Evolutionary conservation across 2,888 invertebrate species (phyloP), one percentile per base, ranked within the genome.

Genomic region (Argyra leucocephala): DNA sequence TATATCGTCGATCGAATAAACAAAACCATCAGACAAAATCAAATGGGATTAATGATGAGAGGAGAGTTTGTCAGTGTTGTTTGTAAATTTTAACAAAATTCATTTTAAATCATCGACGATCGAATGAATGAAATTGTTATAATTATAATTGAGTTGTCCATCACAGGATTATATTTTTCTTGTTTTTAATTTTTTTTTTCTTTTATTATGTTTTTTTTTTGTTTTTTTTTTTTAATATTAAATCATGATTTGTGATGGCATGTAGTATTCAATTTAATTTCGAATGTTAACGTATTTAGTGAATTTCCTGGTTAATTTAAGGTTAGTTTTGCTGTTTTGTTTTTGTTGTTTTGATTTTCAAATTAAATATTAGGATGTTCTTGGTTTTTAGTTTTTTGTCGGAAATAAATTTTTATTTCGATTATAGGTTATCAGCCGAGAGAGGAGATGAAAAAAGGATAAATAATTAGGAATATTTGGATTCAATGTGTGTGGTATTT

Each of bases 81-180:
- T n/a, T n/a, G n/a, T n/a, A n/a, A n/a, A n/a, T n/a, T n/a, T n/a
- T n/a, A n/a, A n/a, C n/a, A n/a, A n/a, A n/a, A n/a, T n/a, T n/a
- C n/a, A n/a, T n/a, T n/a, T n/a, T n/a, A n/a, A n/a, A n/a, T n/a
- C n/a, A n/a, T n/a, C n/a, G n/a, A n/a, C n/a, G n/a, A n/a, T n/a
- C n/a, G n/a, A n/a, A n/a, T n/a, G n/a, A n/a, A 48, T 48, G 15
- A 48, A 48, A 48, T 48, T 48, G 48, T n/a, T 48, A 48, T 48
- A 18, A 48, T 48, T 48, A 48, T 48, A 48, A 48, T 48, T 48
- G 48, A 48, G 48, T 48, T 48, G 48, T 48, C 48, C 48, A 48
- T 48, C 48, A 48, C 12, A 31, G 12, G 12, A 48, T 48, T 18
- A 48, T 48, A 31, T n/a, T n/a, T n/a, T n/a, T n/a, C n/a, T n/a